phyloP scores from a whole-genome alignment of 35 echinoderm and acorn worm genomes.

The Hemicentrotus pulcherrimus region DNA sequence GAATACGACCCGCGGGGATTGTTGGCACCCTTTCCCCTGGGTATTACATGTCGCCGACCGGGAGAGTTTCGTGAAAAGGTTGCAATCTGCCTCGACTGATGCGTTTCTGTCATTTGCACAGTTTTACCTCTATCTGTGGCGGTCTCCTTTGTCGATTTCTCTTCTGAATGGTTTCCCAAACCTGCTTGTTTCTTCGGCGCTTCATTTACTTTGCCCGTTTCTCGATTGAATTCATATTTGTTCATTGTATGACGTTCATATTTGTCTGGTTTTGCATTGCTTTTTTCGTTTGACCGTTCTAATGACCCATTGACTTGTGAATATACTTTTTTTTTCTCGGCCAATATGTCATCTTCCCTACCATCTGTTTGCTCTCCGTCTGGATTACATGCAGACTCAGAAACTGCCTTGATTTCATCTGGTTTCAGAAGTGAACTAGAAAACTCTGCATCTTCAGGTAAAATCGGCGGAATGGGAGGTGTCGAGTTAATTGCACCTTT shows the following conservation, averaged over 20 bases:
- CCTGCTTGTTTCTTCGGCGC: not conserved
- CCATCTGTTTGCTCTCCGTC: not conserved
- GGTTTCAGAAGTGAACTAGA: not conserved
- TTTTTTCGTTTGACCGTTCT: not conserved
- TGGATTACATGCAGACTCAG: not conserved
- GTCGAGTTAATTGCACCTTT: not conserved
- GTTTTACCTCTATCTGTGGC: not conserved
- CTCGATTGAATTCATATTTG: not conserved
- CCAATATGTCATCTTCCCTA: not conserved
- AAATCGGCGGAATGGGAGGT: not conserved
- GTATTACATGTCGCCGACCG: not conserved
- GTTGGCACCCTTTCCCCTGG: not conserved
- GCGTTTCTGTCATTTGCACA: not conserved
- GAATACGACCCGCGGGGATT: not conserved
- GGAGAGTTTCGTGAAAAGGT: conserved; percentile 6
- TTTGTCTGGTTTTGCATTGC: not conserved
- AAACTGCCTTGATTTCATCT: not conserved
- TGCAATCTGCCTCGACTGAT: not conserved
- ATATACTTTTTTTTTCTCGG: not conserved
- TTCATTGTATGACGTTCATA: not conserved
- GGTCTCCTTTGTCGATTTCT: not conserved
- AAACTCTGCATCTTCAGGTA: not conserved
- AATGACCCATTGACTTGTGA: not conserved
- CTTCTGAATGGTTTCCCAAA: not conserved
- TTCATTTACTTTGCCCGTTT: too few species aligned